Percentiles rank a stretch among this genome's conserved stretches.
These are phyloP conservation scores for Drosophila punjabiensis DNA, from an alignment of 1,140 invertebrate species.

Conservation along the genomic window DNA sequence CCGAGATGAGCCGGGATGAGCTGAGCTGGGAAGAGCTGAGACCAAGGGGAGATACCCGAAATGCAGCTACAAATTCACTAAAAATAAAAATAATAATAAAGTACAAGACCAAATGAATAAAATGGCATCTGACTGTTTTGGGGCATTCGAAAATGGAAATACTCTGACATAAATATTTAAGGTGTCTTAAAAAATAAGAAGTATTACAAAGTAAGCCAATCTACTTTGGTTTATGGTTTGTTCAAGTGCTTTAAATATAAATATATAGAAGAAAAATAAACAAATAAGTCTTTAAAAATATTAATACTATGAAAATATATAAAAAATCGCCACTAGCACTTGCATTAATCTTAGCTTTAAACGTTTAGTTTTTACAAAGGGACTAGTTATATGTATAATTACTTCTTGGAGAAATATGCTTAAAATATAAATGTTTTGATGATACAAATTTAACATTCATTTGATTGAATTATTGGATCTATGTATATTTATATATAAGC, in stretches of 20 bases:
- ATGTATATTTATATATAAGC: no score
- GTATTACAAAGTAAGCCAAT: neutral
- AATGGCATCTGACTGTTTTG: neutral
- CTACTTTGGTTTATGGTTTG: neutral
- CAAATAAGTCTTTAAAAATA: no score
- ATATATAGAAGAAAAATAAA: no score
- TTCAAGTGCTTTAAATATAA: neutral
- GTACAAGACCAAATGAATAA: constrained; percentile 29
- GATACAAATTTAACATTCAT: no score
- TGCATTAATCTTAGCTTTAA: no score
- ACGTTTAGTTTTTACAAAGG: no score
- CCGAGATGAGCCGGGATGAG: constrained; percentile 19
- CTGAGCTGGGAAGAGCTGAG: constrained; percentile 19
- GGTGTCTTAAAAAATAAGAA: neutral
- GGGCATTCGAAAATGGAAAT: neutral
- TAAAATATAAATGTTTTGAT: no score
- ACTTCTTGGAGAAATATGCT: no score
- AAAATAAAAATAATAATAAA: constrained; percentile 62
- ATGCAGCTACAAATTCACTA: constrained; percentile 76
- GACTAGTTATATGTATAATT: no score
- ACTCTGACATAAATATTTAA: constrained; percentile 1
- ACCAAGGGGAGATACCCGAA: constrained; percentile 65
- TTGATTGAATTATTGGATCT: no score
- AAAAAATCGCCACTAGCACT: no score
- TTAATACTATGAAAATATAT: no score